Conservation (phyloP, 2,113 vertebrate species). For the Phylloscopus trochilus region DNA sequence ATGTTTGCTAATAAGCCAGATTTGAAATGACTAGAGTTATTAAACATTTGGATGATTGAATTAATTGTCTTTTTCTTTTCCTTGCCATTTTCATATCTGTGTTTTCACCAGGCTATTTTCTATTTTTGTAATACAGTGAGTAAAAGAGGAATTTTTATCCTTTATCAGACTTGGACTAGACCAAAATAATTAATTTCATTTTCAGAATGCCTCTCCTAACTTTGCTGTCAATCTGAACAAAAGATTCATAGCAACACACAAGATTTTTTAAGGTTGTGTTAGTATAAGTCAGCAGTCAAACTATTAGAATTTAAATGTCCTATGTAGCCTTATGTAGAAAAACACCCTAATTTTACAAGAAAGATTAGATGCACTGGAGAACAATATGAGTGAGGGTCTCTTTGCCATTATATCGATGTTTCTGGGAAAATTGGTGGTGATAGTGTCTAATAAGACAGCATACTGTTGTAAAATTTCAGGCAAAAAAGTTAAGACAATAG, state of each 20-base stretch:
- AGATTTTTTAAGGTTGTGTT: constrained; percentile 16
- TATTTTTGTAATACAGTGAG: background rate
- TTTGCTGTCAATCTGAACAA: constrained; percentile 29
- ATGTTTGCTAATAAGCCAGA: background rate
- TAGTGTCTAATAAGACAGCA: background rate
- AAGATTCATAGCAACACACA: constrained; percentile 3
- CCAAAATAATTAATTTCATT: background rate
- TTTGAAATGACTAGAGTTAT: background rate
- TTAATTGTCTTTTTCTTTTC: background rate
- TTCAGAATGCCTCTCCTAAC: background rate
- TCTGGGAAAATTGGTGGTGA: background rate
- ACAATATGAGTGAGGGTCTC: background rate
- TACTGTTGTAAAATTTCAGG: background rate
- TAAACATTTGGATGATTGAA: background rate
- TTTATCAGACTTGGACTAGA: background rate
- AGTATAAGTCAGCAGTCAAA: constrained; percentile 24
- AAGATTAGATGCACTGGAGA: constrained; percentile 21
- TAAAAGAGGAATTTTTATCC: background rate
- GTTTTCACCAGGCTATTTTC: background rate
- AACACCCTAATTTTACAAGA: constrained; percentile 21
- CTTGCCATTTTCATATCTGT: background rate
- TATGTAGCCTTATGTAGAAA: background rate
- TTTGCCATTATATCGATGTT: constrained; percentile 1
- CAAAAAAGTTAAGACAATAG: background rate
- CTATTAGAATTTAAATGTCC: constrained; percentile 31